Evolutionary conservation across 2,113 vertebrate genomes (phyloP).

Genomic region (Leucosticte australis): DNA sequence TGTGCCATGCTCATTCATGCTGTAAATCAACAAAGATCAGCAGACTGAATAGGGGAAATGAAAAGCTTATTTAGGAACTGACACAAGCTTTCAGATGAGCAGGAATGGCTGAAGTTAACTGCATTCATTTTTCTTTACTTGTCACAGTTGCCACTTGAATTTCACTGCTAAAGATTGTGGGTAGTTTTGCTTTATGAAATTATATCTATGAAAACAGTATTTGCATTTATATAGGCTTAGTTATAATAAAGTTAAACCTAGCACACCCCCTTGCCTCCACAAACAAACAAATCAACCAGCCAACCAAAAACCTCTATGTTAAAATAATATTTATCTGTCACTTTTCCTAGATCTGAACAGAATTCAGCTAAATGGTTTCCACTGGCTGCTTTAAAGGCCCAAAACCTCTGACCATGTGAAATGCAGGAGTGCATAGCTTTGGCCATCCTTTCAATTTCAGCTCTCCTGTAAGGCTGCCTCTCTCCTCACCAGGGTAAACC

Average conservation of each 20-base stretch:
- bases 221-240: conserved; percentile 76
- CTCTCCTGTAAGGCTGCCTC: neutral
- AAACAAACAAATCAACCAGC: conserved; percentile 46
- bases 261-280: neutral
- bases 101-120: conserved; percentile 77
- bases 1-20: conserved; percentile 77
- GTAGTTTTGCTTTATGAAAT: conserved; percentile 79
- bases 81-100: conserved; percentile 79
- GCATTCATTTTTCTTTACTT: conserved; percentile 79
- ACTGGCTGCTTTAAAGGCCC: neutral
- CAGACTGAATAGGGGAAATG: conserved; percentile 79
- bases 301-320: neutral
- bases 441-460: neutral
- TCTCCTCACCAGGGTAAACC: neutral
- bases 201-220: conserved; percentile 69
- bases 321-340: neutral
- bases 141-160: conserved; percentile 80
- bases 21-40: conserved; percentile 84
- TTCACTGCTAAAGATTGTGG: conserved; percentile 76
- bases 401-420: neutral
- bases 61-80: conserved; percentile 83
- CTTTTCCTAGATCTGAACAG: neutral
- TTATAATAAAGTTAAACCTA: conserved; percentile 68
- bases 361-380: neutral
- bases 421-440: neutral